Conservation (phyloP, 1,140 invertebrate species). For the Drosophila lini region DNA sequence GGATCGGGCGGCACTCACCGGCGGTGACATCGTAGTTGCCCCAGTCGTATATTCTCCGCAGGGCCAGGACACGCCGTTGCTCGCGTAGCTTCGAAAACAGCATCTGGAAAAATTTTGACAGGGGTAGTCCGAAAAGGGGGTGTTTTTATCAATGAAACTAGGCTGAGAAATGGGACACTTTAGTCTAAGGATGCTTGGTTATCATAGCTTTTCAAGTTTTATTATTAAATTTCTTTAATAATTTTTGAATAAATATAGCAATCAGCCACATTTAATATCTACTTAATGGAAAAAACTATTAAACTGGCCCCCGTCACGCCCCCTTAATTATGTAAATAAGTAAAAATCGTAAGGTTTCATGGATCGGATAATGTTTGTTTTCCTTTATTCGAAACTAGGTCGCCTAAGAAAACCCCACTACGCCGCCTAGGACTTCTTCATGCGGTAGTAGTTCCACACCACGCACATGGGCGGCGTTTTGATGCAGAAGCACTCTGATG, state of each 20-base stretch:
- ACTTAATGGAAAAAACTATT: too few species aligned
- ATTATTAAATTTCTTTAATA: too few species aligned
- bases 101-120: constrained; percentile 22
- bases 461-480: constrained; percentile 58
- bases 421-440: constrained; percentile 50
- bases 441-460: constrained; percentile 63
- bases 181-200: background rate
- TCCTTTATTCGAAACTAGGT: constrained; percentile 3
- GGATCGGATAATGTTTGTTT: background rate
- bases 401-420: background rate
- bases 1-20: constrained; percentile 22
- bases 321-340: too few species aligned
- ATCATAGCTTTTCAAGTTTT: background rate
- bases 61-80: background rate
- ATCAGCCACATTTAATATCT: too few species aligned
- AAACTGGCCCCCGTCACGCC: too few species aligned
- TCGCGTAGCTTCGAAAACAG: background rate
- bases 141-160: background rate
- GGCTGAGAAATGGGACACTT: background rate
- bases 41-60: constrained; percentile 25
- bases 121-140: background rate
- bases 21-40: constrained; percentile 42
- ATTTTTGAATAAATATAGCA: background rate
- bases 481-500: constrained; percentile 54
- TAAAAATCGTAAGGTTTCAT: too few species aligned